Conservation (phyloP, 2,888 invertebrate species). For the Trichogramma evanescens region DNA sequence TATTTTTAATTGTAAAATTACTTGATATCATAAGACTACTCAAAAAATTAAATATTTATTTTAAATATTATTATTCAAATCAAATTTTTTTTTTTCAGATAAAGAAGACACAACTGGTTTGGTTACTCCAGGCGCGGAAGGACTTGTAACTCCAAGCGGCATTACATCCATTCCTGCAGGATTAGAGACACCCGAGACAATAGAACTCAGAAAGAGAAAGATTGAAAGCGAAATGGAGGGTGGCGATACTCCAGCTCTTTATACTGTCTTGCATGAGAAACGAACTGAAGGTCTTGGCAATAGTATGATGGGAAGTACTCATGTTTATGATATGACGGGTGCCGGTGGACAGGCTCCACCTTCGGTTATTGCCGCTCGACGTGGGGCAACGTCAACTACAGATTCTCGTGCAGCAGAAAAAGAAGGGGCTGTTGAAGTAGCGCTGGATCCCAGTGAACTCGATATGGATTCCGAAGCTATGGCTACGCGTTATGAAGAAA, state of each 20-base stretch:
- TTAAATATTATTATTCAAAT: background rate
- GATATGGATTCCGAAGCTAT: slow-evolving; percentile 94
- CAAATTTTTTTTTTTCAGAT: slow-evolving; percentile 25
- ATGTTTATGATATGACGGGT: slow-evolving; percentile 89
- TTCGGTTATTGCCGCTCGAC: slow-evolving; percentile 48
- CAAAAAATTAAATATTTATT: background rate
- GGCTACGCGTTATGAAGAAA: slow-evolving; percentile 92
- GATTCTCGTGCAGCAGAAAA: slow-evolving; percentile 42
- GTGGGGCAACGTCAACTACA: slow-evolving; percentile 42
- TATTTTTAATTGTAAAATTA: background rate
- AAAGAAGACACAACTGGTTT: slow-evolving; percentile 72
- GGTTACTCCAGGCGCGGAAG: slow-evolving; percentile 83
- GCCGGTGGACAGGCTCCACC: slow-evolving; percentile 56
- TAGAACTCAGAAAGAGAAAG: slow-evolving; percentile 94
- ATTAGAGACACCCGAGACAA: slow-evolving; percentile 96
- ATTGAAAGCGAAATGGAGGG: slow-evolving; percentile 95
- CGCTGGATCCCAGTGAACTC: slow-evolving; percentile 93
- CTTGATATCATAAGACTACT: background rate
- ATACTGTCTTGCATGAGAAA: slow-evolving; percentile 92
- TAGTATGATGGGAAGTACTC: slow-evolving; percentile 97
- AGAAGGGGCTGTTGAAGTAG: slow-evolving; percentile 81
- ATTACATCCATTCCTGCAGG: slow-evolving; percentile 85
- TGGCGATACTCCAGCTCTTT: slow-evolving; percentile 87
- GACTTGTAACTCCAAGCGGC: slow-evolving; percentile 90
- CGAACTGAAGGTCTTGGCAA: slow-evolving; percentile 81